Evolutionary conservation across 2,113 vertebrate species (phyloP), one percentile per base, ranked within the genome.

Genomic region (Lamprologus tigripictilis): DNA sequence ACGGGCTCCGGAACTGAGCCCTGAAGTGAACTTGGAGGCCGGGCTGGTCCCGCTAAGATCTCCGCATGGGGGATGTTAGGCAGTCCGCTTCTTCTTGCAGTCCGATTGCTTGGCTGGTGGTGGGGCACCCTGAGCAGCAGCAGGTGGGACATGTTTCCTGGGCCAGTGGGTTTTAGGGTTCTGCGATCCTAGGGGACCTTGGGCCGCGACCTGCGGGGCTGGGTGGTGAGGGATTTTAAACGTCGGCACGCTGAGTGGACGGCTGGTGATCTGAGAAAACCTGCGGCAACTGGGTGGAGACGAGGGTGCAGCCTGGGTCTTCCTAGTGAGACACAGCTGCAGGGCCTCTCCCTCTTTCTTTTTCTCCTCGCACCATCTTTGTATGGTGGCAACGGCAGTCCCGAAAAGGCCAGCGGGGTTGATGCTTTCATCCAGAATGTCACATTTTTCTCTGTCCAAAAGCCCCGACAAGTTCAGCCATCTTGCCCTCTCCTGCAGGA

Each of bases 381-480:
- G 2, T 0, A 54, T 12, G 53, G n/a, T 54, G n/a, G 53, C n/a
- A 23, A 7, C 6, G 1, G n/a, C 10, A 0, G 53, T 23, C 10
- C 53, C n/a, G 6, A 23, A 54, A 54, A 54, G 2, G 2, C 53
- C 53, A 54, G 53, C 2, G 10, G 1, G n/a, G 53, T 54, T 4
- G 6, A 54, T 54, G n/a, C 10, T 23, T 54, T 54, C 6, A 1
- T 21, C n/a, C 51, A 21, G n/a, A 54, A 54, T 54, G n/a, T 54
- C 51, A 21, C 5, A 1, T 54, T 54, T 54, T 4, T 54, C 10
- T 54, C 53, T 54, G 6, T 54, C 10, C n/a, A 0, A 54, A 54
- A 23, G n/a, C 53, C 53, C 2, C 2, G 1, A 21, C 51, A 54
- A 12, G n/a, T 54, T 54, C 10, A 54, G 51, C 51, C 51, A 54